Percentiles rank a stretch among this genome's conserved stretches.
Evolutionary conservation across 2,888 invertebrate genomes (phyloP).

Genomic region (Eucriotettix oculatus): DNA sequence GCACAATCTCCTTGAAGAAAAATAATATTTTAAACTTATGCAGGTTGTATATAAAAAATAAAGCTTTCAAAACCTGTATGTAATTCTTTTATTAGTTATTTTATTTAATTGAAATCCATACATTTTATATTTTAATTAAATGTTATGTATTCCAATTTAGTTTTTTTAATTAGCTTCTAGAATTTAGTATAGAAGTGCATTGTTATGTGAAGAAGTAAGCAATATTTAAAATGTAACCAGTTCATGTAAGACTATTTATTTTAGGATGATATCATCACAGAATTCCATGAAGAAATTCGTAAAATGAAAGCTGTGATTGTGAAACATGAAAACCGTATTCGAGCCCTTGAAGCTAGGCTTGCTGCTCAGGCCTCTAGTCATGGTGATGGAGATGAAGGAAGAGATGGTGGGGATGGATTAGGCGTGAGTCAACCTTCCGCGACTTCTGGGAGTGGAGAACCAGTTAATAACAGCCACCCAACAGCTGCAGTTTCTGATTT

Average conservation of each 20-base stretch:
- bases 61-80: too few species aligned
- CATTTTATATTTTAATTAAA: too few species aligned
- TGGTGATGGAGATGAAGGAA: constrained; percentile 12
- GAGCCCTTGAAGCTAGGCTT: constrained; percentile 47
- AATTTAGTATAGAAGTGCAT: too few species aligned
- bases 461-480: constrained; percentile 14
- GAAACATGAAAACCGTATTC: constrained; percentile 78
- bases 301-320: constrained; percentile 88
- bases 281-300: constrained; percentile 75
- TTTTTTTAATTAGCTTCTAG: too few species aligned
- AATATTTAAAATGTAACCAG: not conserved
- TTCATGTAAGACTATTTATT: not conserved
- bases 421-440: constrained; percentile 10
- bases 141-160: too few species aligned
- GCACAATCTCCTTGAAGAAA: too few species aligned
- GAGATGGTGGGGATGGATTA: constrained; percentile 10
- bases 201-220: too few species aligned
- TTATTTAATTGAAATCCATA: too few species aligned
- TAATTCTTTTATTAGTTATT: too few species aligned
- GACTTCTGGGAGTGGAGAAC: constrained; percentile 2
- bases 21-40: too few species aligned
- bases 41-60: too few species aligned
- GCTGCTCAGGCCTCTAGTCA: constrained; percentile 1
- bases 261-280: constrained; percentile 62
- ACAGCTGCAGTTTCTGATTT: constrained; percentile 14